Conservation (phyloP, 2,797 vertebrate species). For the Pantherophis alleghaniensis region DNA sequence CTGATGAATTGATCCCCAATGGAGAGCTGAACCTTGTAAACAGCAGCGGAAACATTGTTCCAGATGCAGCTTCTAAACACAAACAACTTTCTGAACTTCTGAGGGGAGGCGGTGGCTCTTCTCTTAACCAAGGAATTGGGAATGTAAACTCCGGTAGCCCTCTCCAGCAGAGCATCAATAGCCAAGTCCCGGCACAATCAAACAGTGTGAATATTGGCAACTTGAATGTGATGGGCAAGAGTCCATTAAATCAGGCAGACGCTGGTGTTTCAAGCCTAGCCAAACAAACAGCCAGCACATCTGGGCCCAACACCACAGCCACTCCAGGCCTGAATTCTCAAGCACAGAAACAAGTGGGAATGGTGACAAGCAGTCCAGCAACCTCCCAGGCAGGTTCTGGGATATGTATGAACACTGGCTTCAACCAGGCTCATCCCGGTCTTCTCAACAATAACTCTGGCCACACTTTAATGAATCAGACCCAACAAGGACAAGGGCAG, state of each 20-base stretch:
- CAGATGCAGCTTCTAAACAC: slow-evolving; percentile 95
- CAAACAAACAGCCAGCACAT: slow-evolving; percentile 78
- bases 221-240: slow-evolving; percentile 84
- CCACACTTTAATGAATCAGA: slow-evolving; percentile 85
- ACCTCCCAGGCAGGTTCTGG: slow-evolving; percentile 80
- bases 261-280: slow-evolving; percentile 70
- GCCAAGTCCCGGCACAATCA: slow-evolving; percentile 78
- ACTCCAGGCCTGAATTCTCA: slow-evolving; percentile 81
- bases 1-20: slow-evolving; percentile 95
- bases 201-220: slow-evolving; percentile 70
- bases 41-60: slow-evolving; percentile 77
- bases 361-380: slow-evolving; percentile 79
- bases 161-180: slow-evolving; percentile 79
- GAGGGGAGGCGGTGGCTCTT: slow-evolving; percentile 81
- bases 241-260: slow-evolving; percentile 85
- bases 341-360: slow-evolving; percentile 88
- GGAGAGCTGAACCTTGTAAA: slow-evolving; percentile 87
- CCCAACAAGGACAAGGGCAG: slow-evolving; percentile 85
- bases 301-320: slow-evolving; percentile 78
- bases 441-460: slow-evolving; percentile 90
- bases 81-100: slow-evolving; percentile 97
- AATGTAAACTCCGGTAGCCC: slow-evolving; percentile 84
- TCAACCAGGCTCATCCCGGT: slow-evolving; percentile 83
- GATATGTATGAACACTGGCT: slow-evolving; percentile 87
- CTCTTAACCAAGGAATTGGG: slow-evolving; percentile 76